Percentiles rank a stretch among this genome's conserved stretches.
phyloP scores from a whole-genome alignment of 2,113 vertebrate species.

The Electrona antarctica region DNA sequence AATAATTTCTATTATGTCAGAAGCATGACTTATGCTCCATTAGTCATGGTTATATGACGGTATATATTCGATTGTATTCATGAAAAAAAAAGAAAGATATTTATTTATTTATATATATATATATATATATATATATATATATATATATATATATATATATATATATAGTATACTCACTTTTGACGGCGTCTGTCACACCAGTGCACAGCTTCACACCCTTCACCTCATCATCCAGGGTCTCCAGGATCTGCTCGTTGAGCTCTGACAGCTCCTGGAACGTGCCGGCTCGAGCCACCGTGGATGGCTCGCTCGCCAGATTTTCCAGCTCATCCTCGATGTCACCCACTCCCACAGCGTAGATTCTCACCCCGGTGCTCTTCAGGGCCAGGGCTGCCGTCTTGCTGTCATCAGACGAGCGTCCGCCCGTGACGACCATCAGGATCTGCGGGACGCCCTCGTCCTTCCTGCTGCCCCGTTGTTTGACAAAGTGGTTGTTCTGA shows the following conservation, averaged over 20 bases:
- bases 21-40: no score
- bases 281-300: constrained; percentile 82
- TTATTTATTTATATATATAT: no score
- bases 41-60: no score
- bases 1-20: neutral
- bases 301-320: constrained; percentile 80
- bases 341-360: constrained; percentile 88
- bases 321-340: constrained; percentile 84
- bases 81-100: no score
- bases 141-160: no score
- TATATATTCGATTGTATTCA: no score
- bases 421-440: constrained; percentile 88
- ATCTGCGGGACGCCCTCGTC: constrained; percentile 90
- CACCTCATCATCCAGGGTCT: constrained; percentile 85
- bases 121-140: no score
- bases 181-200: constrained; percentile 53
- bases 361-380: constrained; percentile 79
- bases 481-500: constrained; percentile 86
- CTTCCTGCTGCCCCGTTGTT: constrained; percentile 85
- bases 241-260: constrained; percentile 89
- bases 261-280: constrained; percentile 85
- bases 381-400: constrained; percentile 83
- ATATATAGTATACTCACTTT: constrained; percentile 70
- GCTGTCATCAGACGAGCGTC: constrained; percentile 83
- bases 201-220: constrained; percentile 80